phyloP scores from a whole-genome alignment of 2,888 invertebrate species.

The Criorhina ranunculi region DNA sequence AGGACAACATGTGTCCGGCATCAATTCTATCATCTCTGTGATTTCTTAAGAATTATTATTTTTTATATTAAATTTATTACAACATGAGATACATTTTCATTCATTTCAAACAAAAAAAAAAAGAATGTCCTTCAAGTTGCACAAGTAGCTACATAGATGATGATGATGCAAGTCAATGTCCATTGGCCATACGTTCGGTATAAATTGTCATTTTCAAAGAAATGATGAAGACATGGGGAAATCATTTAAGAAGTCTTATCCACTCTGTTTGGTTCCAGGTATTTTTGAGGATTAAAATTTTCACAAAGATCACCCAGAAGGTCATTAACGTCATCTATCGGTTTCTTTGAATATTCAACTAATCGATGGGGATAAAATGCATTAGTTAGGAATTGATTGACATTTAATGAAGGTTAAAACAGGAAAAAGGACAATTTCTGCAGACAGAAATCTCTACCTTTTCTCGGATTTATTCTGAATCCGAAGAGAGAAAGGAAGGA shows the following conservation, averaged over 20 bases:
- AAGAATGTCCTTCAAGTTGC: conserved; percentile 5
- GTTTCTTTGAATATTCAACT: background rate
- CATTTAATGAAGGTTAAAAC: background rate
- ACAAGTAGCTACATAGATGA: conserved; percentile 7
- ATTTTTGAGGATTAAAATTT: conserved; percentile 17
- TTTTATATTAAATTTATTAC: conserved; percentile 8
- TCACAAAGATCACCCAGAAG: background rate
- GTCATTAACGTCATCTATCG: background rate
- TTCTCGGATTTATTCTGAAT: too few relatives aligned
- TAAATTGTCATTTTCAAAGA: background rate
- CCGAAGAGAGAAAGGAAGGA: too few relatives aligned
- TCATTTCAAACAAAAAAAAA: too few relatives aligned
- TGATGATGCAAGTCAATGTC: conserved; percentile 5
- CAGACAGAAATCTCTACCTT: background rate
- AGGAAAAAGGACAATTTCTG: background rate
- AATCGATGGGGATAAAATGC: conserved; percentile 3
- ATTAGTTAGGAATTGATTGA: background rate
- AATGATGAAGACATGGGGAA: background rate
- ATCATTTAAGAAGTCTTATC: background rate
- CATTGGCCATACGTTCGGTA: background rate
- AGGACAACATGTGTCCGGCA: conserved; percentile 39
- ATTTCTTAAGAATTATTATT: conserved; percentile 14
- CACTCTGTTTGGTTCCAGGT: conserved; percentile 21
- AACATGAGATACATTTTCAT: background rate
- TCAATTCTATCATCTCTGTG: conserved; percentile 22